phyloP scores from a whole-genome alignment of 2,113 vertebrate species.

The Pao palembangensis region DNA sequence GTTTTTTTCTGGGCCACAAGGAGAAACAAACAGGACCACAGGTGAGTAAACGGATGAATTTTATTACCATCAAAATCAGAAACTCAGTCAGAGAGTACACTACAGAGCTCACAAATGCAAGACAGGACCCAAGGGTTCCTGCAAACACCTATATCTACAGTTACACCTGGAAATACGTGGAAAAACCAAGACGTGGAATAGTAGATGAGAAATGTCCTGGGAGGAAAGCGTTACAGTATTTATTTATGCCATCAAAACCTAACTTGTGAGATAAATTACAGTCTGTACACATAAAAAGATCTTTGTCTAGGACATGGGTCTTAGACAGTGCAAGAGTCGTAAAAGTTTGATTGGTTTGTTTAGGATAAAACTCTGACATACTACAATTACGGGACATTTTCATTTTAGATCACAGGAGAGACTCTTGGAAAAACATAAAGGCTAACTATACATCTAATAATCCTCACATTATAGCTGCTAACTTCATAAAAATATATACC shows the following conservation, averaged over 20 bases:
- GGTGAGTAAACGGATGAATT: slow-evolving; percentile 44
- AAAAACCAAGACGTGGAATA: slow-evolving; percentile 54
- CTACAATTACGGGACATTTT: slow-evolving; percentile 2
- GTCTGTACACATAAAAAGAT: slow-evolving; percentile 47
- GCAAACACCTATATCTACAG: slow-evolving; percentile 61
- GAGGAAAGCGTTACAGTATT: slow-evolving; percentile 56
- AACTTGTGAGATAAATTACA: slow-evolving; percentile 40
- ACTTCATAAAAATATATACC: too few relatives aligned
- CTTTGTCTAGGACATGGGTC: not conserved
- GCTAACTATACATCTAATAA: not conserved
- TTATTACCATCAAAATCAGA: slow-evolving; percentile 76
- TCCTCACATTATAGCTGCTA: slow-evolving; percentile 20
- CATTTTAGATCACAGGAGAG: slow-evolving; percentile 23
- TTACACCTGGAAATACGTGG: slow-evolving; percentile 53
- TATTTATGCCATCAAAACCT: slow-evolving; percentile 53
- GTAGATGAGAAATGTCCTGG: slow-evolving; percentile 48
- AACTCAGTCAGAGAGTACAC: slow-evolving; percentile 65
- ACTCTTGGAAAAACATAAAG: slow-evolving; percentile 14
- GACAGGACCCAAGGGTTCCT: slow-evolving; percentile 60
- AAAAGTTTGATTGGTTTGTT: too few relatives aligned
- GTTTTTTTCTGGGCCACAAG: not conserved
- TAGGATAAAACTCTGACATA: too few relatives aligned
- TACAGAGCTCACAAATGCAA: slow-evolving; percentile 69
- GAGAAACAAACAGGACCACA: slow-evolving; percentile 10
- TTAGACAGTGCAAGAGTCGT: slow-evolving; percentile 32